phyloP scores from a whole-genome alignment of 2,888 invertebrate genomes.

The Lepeophtheirus nordmannii region DNA sequence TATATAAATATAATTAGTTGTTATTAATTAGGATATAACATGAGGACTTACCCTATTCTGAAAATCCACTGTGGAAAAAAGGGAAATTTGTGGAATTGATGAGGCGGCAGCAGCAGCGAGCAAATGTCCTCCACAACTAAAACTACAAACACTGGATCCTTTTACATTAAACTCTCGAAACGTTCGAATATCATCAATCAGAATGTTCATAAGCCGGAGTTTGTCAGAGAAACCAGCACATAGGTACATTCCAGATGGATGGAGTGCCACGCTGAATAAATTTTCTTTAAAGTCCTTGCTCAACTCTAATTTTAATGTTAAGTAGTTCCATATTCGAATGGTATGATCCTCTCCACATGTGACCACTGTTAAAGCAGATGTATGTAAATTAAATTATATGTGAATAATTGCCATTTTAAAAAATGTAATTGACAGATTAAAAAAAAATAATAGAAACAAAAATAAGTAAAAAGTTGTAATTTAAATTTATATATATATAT shows the following conservation, averaged over 20 bases:
- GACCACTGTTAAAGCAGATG: conserved; percentile 54
- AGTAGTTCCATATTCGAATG: conserved; percentile 79
- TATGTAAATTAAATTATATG: not conserved
- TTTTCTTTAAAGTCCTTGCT: conserved; percentile 62
- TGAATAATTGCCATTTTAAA: not conserved
- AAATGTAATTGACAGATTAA: too few relatives aligned
- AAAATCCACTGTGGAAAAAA: conserved; percentile 66
- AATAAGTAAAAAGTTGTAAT: too few relatives aligned
- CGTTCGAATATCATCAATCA: conserved; percentile 63
- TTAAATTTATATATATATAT: too few relatives aligned
- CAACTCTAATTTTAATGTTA: conserved; percentile 60
- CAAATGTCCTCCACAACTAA: conserved; percentile 69
- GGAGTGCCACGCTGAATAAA: conserved; percentile 40
- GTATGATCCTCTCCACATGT: conserved; percentile 66
- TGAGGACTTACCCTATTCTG: conserved; percentile 43
- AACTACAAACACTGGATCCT: conserved; percentile 57
- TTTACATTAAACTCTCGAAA: conserved; percentile 55
- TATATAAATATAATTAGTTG: not conserved
- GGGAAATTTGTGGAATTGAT: conserved; percentile 52
- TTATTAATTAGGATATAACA: not conserved
- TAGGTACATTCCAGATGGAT: conserved; percentile 53
- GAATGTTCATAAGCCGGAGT: conserved; percentile 65
- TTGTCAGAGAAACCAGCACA: conserved; percentile 82
- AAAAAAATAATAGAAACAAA: too few relatives aligned
- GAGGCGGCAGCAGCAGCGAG: conserved; percentile 79